These are phyloP conservation scores for Cordilura impudica DNA, from an alignment of 2,888 invertebrate species.

Conservation along the genomic window DNA sequence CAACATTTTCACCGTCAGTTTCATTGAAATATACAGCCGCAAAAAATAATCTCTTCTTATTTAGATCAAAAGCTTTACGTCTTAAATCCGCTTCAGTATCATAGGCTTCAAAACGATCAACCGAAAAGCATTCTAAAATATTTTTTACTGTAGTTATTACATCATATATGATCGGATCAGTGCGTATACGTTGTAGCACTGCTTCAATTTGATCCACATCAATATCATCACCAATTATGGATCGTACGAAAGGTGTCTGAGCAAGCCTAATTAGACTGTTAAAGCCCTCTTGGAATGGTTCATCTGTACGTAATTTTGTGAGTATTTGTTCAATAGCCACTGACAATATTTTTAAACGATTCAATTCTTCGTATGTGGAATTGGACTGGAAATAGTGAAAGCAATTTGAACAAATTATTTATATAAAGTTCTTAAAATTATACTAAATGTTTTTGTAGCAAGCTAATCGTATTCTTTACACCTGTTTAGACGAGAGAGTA, in stretches of 20 bases:
- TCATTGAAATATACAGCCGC: constrained; percentile 79
- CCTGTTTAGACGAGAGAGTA: too few species aligned
- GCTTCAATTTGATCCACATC: constrained; percentile 72
- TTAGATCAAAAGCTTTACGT: constrained; percentile 80
- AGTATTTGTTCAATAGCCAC: constrained; percentile 70
- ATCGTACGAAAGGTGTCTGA: constrained; percentile 73
- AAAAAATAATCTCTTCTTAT: constrained; percentile 83
- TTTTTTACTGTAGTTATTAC: constrained; percentile 80
- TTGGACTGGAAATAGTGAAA: constrained; percentile 78
- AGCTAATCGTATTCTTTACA: too few species aligned
- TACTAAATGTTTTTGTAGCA: too few species aligned
- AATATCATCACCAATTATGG: constrained; percentile 73
- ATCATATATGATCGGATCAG: constrained; percentile 78
- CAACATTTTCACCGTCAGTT: constrained; percentile 75
- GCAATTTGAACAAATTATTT: too few species aligned
- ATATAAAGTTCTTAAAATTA: too few species aligned
- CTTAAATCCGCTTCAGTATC: constrained; percentile 80
- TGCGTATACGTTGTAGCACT: constrained; percentile 70
- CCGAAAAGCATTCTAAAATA: constrained; percentile 82
- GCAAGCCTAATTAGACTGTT: constrained; percentile 72
- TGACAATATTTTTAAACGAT: constrained; percentile 74
- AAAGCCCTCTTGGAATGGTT: constrained; percentile 71
- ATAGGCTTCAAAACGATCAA: constrained; percentile 81
- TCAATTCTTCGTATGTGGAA: constrained; percentile 79
- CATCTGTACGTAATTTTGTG: constrained; percentile 72